phyloP scores from a whole-genome alignment of 1,140 invertebrate species.

The Phthorimaea operculella region DNA sequence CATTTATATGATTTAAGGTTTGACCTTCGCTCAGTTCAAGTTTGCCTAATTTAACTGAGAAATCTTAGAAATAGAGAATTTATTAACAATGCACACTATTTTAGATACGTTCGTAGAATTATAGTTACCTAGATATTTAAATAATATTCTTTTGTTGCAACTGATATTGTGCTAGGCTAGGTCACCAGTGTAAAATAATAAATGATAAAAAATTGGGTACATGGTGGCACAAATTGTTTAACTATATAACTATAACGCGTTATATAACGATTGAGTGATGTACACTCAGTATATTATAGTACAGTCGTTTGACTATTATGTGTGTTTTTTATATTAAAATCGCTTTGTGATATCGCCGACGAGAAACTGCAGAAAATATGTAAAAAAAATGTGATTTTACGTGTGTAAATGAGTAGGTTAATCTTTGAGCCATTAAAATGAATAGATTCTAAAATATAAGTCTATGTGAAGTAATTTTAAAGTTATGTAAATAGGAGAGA shows the following conservation, averaged over 20 bases:
- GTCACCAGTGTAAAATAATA: neutral
- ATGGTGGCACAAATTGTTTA: slow-evolving; percentile 6
- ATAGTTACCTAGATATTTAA: slow-evolving; percentile 14
- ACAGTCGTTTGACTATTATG: slow-evolving; percentile 43
- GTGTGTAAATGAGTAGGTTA: slow-evolving; percentile 1
- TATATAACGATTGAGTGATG: slow-evolving; percentile 8
- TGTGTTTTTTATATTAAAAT: slow-evolving; percentile 47
- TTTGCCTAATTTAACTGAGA: slow-evolving; percentile 15
- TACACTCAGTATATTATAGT: slow-evolving; percentile 17
- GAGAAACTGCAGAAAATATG: slow-evolving; percentile 15
- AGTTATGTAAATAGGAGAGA: slow-evolving; percentile 8
- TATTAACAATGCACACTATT: slow-evolving; percentile 14
- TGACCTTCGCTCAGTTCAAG: slow-evolving; percentile 23
- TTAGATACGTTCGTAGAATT: slow-evolving; percentile 6
- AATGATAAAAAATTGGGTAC: neutral
- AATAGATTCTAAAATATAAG: neutral
- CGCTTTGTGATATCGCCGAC: slow-evolving; percentile 46
- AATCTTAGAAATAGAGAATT: slow-evolving; percentile 6
- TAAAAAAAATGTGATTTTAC: slow-evolving; percentile 11
- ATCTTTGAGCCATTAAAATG: slow-evolving; percentile 1
- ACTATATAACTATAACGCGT: neutral
- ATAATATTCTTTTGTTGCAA: neutral
- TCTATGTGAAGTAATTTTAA: slow-evolving; percentile 9
- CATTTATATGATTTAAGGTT: slow-evolving; percentile 41
- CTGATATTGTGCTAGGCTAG: neutral